These are phyloP conservation scores for Luscinia luscinia DNA, from an alignment of 2,797 vertebrate species.

Conservation along the genomic window DNA sequence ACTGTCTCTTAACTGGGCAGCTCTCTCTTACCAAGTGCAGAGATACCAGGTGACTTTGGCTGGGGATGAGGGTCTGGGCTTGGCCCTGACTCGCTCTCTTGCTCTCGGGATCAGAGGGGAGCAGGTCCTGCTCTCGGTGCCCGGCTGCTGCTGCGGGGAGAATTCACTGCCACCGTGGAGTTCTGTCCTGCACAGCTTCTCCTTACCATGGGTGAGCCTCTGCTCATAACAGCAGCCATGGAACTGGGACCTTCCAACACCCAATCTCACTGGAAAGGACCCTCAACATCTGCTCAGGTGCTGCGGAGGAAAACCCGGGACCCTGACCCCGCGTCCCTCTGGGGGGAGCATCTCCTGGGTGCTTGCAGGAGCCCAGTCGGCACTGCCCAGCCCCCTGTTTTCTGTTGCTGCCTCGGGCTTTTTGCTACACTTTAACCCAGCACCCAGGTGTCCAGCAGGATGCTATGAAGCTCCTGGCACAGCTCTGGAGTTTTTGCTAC, in stretches of 20 bases:
- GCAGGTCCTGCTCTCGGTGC: background rate
- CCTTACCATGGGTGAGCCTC: background rate
- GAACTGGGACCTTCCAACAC: background rate
- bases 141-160: fast-evolving
- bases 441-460: background rate
- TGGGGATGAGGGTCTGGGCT: background rate
- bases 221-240: background rate
- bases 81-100: background rate
- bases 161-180: fast-evolving
- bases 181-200: background rate
- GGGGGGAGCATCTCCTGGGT: fast-evolving
- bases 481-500: background rate
- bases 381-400: background rate
- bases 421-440: background rate
- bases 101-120: fast-evolving
- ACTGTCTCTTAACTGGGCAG: background rate
- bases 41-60: background rate
- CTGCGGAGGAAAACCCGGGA: background rate
- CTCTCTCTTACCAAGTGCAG: background rate
- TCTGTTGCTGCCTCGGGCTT: background rate
- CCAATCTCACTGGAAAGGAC: background rate
- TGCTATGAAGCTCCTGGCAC: fast-evolving
- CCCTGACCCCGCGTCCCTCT: fast-evolving
- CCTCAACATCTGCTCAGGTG: too few species aligned
- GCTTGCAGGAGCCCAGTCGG: fast-evolving